Conservation (phyloP, 2,888 invertebrate genomes). For the Metopia argyrocephala region DNA sequence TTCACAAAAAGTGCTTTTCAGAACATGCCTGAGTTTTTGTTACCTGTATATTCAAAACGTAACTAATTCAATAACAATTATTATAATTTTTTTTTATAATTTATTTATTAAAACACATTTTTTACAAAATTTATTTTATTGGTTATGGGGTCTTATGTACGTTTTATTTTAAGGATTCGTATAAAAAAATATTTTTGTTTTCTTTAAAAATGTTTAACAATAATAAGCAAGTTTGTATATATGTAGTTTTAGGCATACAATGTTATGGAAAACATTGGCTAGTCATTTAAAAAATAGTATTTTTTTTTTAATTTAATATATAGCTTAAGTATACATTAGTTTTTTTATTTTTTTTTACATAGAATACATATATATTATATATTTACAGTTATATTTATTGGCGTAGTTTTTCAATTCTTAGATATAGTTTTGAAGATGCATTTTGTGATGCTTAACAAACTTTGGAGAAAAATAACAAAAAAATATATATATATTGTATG, state of each 20-base stretch:
- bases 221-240: conserved; percentile 26
- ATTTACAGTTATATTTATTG: conserved; percentile 55
- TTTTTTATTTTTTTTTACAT: no score
- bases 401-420: conserved; percentile 27
- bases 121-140: neutral
- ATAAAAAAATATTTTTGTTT: conserved; percentile 52
- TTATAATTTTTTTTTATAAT: no score
- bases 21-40: no score
- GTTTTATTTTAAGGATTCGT: conserved; percentile 47
- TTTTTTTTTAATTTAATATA: conserved; percentile 17
- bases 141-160: conserved; percentile 45
- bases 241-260: conserved; percentile 7
- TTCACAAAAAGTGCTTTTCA: no score
- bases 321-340: no score
- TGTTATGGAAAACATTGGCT: neutral
- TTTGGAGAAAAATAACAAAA: conserved; percentile 7
- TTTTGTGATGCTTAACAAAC: neutral
- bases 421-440: neutral
- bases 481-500: no score
- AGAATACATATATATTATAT: no score
- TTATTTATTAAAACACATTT: neutral
- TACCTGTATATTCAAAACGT: no score
- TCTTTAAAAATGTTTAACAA: conserved; percentile 43
- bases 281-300: conserved; percentile 8
- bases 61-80: no score